phyloP scores from a whole-genome alignment of 2,113 vertebrate genomes.

The Noctilio leporinus region DNA sequence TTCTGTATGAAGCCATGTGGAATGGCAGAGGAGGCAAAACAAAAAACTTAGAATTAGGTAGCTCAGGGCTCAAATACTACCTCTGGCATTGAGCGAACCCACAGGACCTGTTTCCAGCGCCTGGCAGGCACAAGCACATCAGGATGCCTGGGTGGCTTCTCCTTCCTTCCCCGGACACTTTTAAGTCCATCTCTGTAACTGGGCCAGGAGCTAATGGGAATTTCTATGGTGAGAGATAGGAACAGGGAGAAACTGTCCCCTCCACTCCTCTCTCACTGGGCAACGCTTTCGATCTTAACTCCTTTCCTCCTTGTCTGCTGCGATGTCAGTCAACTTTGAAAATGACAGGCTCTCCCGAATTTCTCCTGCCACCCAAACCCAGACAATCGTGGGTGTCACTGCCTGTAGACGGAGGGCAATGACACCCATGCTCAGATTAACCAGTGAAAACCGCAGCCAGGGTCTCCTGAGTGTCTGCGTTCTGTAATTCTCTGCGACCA shows the following conservation, averaged over 20 bases:
- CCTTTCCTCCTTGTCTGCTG: background rate
- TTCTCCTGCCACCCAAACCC: background rate
- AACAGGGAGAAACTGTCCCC: background rate
- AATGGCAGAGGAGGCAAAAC: background rate
- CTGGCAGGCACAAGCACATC: fast-evolving
- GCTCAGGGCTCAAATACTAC: background rate
- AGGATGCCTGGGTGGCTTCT: background rate
- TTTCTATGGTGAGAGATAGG: background rate
- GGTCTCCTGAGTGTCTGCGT: too few species aligned
- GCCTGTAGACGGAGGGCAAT: background rate
- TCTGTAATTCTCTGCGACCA: background rate
- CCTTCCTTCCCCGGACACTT: background rate
- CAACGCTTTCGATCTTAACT: background rate
- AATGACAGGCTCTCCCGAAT: background rate
- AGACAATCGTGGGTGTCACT: background rate
- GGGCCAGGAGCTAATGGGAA: background rate
- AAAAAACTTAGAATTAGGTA: background rate
- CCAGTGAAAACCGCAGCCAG: background rate
- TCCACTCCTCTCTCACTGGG: background rate
- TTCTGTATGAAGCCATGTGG: background rate
- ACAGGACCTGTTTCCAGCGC: fast-evolving
- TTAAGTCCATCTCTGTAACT: background rate
- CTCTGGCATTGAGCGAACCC: background rate
- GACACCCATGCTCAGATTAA: background rate
- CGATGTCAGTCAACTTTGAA: background rate